Conservation (phyloP, 2,113 vertebrate genomes). For the Erythrolamprus reginae region DNA sequence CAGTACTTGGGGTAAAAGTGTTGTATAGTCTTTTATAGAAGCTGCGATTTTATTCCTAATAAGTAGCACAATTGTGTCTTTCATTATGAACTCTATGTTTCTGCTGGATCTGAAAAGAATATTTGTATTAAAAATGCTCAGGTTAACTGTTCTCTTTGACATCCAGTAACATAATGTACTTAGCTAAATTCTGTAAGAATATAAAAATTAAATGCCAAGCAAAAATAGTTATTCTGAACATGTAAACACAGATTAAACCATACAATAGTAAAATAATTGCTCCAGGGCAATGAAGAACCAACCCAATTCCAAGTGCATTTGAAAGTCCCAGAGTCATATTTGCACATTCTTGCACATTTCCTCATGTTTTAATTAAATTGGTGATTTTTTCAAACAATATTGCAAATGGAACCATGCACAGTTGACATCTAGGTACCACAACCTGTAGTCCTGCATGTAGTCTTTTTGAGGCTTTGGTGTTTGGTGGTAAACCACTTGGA, state of each 20-base stretch:
- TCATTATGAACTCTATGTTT: conserved; percentile 50
- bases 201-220: conserved; percentile 53
- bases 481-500: not conserved
- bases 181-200: conserved; percentile 42
- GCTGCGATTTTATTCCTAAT: conserved; percentile 59
- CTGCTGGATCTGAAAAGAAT: conserved; percentile 61
- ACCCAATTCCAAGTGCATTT: conserved; percentile 37
- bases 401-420: not conserved
- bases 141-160: conserved; percentile 66
- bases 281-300: conserved; percentile 39
- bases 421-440: not conserved
- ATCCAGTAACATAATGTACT: conserved; percentile 47
- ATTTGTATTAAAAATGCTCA: conserved; percentile 50
- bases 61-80: conserved; percentile 61
- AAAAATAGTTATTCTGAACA: conserved; percentile 42
- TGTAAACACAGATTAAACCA: conserved; percentile 53
- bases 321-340: not conserved
- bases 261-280: conserved; percentile 53
- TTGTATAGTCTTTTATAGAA: conserved; percentile 51
- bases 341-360: not conserved
- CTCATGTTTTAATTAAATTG: not conserved
- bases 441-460: not conserved
- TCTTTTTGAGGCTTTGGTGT: not conserved
- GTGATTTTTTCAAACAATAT: not conserved
- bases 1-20: conserved; percentile 42